phyloP scores from a whole-genome alignment of 64 coral and sea anemone genomes.

The Pachyseris speciosa region DNA sequence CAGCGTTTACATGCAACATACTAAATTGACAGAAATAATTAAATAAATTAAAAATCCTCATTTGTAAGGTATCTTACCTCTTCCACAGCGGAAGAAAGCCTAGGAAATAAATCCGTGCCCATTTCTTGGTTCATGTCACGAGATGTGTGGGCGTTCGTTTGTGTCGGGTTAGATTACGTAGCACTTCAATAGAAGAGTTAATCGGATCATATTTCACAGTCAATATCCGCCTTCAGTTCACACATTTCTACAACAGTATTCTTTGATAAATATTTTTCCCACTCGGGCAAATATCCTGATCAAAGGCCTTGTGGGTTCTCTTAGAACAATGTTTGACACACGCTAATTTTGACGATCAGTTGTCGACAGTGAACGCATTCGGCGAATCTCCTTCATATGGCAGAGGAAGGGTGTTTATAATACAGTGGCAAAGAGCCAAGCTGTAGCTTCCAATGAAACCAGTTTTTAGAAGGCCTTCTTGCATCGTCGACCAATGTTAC shows the following conservation, averaged over 20 bases:
- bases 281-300: background rate
- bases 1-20: too few species aligned
- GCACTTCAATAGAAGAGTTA: background rate
- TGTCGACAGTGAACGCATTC: background rate
- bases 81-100: constrained; percentile 63
- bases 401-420: background rate
- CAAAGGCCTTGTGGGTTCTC: background rate
- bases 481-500: background rate
- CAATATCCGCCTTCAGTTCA: background rate
- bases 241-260: background rate
- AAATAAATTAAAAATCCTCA: too few species aligned
- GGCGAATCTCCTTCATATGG: background rate
- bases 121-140: constrained; percentile 53
- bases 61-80: too few species aligned
- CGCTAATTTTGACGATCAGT: background rate
- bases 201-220: constrained; percentile 12
- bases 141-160: background rate
- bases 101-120: constrained; percentile 32
- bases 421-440: background rate
- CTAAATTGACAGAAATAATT: too few species aligned
- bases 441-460: background rate
- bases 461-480: background rate
- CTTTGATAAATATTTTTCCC: background rate
- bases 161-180: background rate
- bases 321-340: constrained; percentile 16